A percentile compares a stretch with the other conserved stretches of the same genome.
Conservation (phyloP, 2,888 invertebrate species). For the Thera obeliscata region DNA sequence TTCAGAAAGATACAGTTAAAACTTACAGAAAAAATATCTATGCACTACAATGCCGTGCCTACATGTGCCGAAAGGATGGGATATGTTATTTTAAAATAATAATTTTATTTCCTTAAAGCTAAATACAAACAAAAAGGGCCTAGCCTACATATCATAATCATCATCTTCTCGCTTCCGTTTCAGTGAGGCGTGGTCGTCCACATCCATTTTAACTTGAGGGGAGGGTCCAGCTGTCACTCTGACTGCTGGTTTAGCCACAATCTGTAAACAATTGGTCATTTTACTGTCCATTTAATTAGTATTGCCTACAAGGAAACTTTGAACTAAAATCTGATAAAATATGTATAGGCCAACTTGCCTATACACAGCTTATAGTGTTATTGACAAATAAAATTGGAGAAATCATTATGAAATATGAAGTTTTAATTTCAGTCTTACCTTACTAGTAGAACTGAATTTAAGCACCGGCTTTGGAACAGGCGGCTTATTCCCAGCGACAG, state of each 20-base stretch:
- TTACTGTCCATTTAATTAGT: background rate
- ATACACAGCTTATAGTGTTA: too few species aligned
- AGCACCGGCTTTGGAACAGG: conserved; percentile 91
- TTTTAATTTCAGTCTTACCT: conserved; percentile 55
- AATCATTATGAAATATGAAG: background rate
- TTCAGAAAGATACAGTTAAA: background rate
- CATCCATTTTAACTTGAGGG: conserved; percentile 84
- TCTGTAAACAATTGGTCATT: conserved; percentile 48
- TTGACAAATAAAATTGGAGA: too few species aligned
- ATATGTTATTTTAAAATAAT: background rate
- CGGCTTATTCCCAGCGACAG: conserved; percentile 86
- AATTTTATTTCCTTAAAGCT: background rate
- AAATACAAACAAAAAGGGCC: background rate
- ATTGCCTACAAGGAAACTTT: too few species aligned
- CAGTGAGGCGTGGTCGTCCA: conserved; percentile 76
- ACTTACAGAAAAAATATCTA: too few species aligned
- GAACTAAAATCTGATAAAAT: too few species aligned
- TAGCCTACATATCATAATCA: conserved; percentile 77
- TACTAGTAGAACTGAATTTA: conserved; percentile 86
- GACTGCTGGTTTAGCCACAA: conserved; percentile 77
- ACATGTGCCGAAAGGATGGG: too few species aligned
- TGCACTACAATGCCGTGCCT: too few species aligned
- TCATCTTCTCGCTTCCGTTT: conserved; percentile 89
- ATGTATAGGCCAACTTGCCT: too few species aligned
- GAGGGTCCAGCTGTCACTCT: conserved; percentile 71